Percentiles rank a stretch among this genome's conserved stretches.
Conservation (phyloP, 2,888 invertebrate genomes). For the Plebejus argus region DNA sequence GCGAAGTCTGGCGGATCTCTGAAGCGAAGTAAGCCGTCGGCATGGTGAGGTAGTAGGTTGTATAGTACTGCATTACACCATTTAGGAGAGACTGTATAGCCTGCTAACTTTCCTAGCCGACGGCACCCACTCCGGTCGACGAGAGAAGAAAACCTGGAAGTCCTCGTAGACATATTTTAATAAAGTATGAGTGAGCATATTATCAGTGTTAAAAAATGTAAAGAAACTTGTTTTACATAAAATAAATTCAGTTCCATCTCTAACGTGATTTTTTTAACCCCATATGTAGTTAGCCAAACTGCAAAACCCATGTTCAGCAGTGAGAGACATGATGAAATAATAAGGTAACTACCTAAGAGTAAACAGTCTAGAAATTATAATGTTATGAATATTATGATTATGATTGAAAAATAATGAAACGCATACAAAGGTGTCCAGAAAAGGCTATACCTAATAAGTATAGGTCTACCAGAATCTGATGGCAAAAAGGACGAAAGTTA, state of each 20-base stretch:
- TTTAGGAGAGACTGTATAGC: slow-evolving; percentile 95
- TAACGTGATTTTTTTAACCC: background rate
- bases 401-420: too few species aligned
- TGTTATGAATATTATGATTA: too few species aligned
- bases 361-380: too few species aligned
- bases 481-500: too few species aligned
- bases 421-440: too few species aligned
- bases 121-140: slow-evolving; percentile 48
- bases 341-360: too few species aligned
- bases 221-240: background rate
- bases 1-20: background rate
- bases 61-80: slow-evolving; percentile 97
- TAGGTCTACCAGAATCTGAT: too few species aligned
- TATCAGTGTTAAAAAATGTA: background rate
- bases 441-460: too few species aligned
- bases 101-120: slow-evolving; percentile 96
- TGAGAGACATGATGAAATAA: too few species aligned
- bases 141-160: background rate
- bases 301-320: background rate
- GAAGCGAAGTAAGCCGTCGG: slow-evolving; percentile 59
- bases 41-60: slow-evolving; percentile 99
- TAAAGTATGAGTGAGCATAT: background rate
- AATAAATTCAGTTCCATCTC: background rate
- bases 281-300: background rate
- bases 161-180: background rate